phyloP scores from a whole-genome alignment of 2,888 invertebrate genomes.

The Noctua comes region DNA sequence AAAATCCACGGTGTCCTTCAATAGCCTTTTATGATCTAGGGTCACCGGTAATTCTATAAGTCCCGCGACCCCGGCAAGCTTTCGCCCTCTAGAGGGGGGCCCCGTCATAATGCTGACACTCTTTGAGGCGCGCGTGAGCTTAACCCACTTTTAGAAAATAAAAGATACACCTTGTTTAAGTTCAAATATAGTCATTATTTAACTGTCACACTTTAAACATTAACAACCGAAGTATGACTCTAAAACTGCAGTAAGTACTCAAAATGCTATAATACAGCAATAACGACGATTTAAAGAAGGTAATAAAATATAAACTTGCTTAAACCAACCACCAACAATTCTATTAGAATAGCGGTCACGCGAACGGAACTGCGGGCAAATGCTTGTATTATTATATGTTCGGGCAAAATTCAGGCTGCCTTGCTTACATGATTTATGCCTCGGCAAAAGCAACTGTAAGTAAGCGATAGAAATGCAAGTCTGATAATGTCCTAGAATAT shows the following conservation, averaged over 20 bases:
- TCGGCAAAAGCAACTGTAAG: conserved; percentile 30
- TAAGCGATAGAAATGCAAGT: conserved; percentile 49
- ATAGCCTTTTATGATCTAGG: too few species aligned
- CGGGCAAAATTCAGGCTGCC: conserved; percentile 54
- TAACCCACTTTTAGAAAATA: neutral
- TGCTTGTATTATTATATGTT: conserved; percentile 62
- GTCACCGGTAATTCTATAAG: too few species aligned
- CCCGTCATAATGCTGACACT: too few species aligned
- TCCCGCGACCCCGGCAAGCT: too few species aligned
- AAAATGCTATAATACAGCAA: conserved; percentile 26
- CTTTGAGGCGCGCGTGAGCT: too few species aligned
- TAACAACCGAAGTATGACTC: conserved; percentile 20
- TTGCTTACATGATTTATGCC: conserved; percentile 59
- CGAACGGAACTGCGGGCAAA: conserved; percentile 66
- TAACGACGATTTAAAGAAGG: conserved; percentile 44
- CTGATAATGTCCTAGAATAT: conserved; percentile 32
- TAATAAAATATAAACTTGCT: conserved; percentile 53
- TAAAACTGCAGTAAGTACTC: conserved; percentile 27
- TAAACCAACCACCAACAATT: conserved; percentile 52
- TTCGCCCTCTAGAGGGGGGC: too few species aligned
- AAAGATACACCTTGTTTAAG: neutral
- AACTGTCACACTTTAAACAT: conserved; percentile 33
- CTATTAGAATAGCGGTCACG: conserved; percentile 57
- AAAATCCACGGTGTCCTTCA: too few species aligned
- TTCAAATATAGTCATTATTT: conserved; percentile 13